Percentiles rank a stretch among this genome's conserved stretches.
phyloP scores from a whole-genome alignment of 2,888 invertebrate species.

The Megamerina dolium region DNA sequence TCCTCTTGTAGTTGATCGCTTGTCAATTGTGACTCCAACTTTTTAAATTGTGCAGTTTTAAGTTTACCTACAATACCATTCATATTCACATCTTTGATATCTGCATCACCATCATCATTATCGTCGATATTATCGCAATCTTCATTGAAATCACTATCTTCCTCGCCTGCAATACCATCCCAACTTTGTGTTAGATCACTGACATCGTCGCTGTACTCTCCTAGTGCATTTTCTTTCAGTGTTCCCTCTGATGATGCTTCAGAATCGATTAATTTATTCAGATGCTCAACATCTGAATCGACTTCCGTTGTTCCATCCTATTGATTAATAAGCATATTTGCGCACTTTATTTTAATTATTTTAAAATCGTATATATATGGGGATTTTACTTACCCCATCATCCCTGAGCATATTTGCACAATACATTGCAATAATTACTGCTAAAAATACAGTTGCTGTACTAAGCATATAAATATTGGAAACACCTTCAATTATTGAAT shows the following conservation, averaged over 20 bases:
- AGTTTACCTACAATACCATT: conserved; percentile 29
- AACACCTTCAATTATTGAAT: conserved; percentile 21
- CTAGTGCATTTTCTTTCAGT: conserved; percentile 9
- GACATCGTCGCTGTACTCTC: conserved; percentile 2
- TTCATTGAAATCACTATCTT: conserved; percentile 6
- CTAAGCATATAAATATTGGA: conserved; percentile 28
- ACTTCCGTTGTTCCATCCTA: too few species aligned
- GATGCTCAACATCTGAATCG: too few species aligned
- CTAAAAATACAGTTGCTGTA: conserved; percentile 27
- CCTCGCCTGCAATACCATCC: not conserved
- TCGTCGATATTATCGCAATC: conserved; percentile 1
- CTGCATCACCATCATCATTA: conserved; percentile 16
- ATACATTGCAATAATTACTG: conserved; percentile 27
- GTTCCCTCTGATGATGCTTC: not conserved
- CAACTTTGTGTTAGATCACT: not conserved
- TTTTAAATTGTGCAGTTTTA: conserved; percentile 28
- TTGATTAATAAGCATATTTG: not conserved
- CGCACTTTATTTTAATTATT: not conserved
- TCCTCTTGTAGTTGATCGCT: conserved; percentile 32
- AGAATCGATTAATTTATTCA: too few species aligned
- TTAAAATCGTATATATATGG: too few species aligned
- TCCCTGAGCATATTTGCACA: conserved; percentile 27
- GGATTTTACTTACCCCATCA: conserved; percentile 20
- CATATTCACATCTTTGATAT: conserved; percentile 10
- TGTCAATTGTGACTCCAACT: conserved; percentile 28